These are phyloP conservation scores for Bovichtus variegatus DNA, from an alignment of 2,797 vertebrate species.

Conservation along the genomic window DNA sequence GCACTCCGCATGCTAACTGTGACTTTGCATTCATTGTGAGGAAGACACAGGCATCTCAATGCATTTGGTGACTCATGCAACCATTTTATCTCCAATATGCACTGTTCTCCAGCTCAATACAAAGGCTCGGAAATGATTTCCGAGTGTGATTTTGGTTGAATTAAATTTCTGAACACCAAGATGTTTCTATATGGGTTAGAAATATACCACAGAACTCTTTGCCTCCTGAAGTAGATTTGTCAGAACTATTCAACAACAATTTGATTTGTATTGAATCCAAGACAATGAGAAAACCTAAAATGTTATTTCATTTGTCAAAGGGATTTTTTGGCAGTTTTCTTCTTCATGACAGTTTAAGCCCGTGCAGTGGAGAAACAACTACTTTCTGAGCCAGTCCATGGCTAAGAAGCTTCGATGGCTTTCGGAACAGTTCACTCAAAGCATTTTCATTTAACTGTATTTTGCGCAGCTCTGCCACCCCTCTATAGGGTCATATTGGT, in stretches of 20 bases:
- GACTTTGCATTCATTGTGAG: slow-evolving; percentile 78
- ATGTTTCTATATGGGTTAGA: slow-evolving; percentile 17
- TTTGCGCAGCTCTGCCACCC: slow-evolving; percentile 60
- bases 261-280: slow-evolving; percentile 31
- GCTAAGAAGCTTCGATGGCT: slow-evolving; percentile 50
- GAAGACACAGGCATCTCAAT: slow-evolving; percentile 69
- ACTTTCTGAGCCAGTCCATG: slow-evolving; percentile 5
- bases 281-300: slow-evolving; percentile 32
- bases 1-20: slow-evolving; percentile 76
- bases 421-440: slow-evolving; percentile 75
- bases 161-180: slow-evolving; percentile 35
- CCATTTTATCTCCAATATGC: slow-evolving; percentile 57
- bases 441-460: slow-evolving; percentile 78
- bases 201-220: slow-evolving; percentile 19
- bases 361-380: slow-evolving; percentile 14
- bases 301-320: slow-evolving; percentile 18
- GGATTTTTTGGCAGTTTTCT: slow-evolving; percentile 23
- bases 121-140: slow-evolving; percentile 56
- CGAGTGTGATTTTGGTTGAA: slow-evolving; percentile 42
- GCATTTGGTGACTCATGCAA: slow-evolving; percentile 72
- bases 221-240: slow-evolving; percentile 25
- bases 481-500: slow-evolving; percentile 79
- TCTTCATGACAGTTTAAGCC: slow-evolving; percentile 22
- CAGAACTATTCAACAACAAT: slow-evolving; percentile 21
- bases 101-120: slow-evolving; percentile 30